Evolutionary conservation across 2,888 invertebrate genomes (phyloP).

Genomic region (Acronicta aceris): DNA sequence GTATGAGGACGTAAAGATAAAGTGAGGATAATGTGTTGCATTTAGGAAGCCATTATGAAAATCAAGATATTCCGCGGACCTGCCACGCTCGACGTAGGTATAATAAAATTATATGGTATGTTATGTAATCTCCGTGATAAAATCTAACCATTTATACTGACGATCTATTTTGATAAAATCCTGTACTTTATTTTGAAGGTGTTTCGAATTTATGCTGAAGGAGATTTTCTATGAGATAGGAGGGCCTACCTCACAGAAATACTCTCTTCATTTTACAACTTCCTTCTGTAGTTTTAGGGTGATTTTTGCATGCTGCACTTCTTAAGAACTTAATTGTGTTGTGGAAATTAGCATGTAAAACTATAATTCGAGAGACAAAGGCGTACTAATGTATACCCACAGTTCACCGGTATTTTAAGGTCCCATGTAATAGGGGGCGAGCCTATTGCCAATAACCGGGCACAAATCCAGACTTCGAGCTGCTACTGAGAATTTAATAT

Average conservation of each 20-base stretch:
- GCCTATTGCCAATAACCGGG: too few species aligned
- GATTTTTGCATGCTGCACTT: too few species aligned
- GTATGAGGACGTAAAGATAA: slow-evolving; percentile 35
- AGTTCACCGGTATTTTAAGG: too few species aligned
- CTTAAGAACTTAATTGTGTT: too few species aligned
- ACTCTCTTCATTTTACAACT: too few species aligned
- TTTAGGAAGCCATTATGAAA: slow-evolving; percentile 52
- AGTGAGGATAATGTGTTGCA: slow-evolving; percentile 31
- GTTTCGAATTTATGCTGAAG: slow-evolving; percentile 14
- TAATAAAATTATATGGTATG: slow-evolving; percentile 53
- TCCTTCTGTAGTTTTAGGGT: too few species aligned
- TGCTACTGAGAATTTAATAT: too few species aligned
- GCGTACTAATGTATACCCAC: too few species aligned
- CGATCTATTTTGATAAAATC: slow-evolving; percentile 38
- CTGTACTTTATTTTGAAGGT: slow-evolving; percentile 37
- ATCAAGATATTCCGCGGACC: slow-evolving; percentile 48
- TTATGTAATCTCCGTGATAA: slow-evolving; percentile 51
- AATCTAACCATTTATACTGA: slow-evolving; percentile 35
- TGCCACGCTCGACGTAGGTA: slow-evolving; percentile 37
- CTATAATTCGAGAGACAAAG: too few species aligned
- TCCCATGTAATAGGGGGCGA: too few species aligned
- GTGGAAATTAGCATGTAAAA: too few species aligned
- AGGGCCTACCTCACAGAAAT: neutral
- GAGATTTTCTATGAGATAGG: slow-evolving; percentile 5
- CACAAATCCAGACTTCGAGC: too few species aligned